phyloP scores from a whole-genome alignment of 2,113 vertebrate genomes.

The Salvator merianae region DNA sequence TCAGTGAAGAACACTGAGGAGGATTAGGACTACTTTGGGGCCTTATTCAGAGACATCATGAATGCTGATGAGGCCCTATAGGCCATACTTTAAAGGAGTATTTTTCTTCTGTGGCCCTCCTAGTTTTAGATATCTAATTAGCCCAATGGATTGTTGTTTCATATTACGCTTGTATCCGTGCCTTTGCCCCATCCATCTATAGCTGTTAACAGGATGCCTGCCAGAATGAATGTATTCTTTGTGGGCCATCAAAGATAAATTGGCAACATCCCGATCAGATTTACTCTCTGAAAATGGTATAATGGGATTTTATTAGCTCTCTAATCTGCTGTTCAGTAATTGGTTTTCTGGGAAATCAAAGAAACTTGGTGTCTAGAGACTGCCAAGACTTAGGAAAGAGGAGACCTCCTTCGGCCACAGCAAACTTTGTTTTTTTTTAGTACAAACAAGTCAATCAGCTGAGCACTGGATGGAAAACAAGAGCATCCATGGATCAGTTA shows the following conservation, averaged over 20 bases:
- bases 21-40: neutral
- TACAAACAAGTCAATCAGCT: neutral
- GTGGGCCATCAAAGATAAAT: constrained; percentile 44
- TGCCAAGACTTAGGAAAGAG: neutral
- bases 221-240: constrained; percentile 25
- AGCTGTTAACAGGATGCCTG: constrained; percentile 28
- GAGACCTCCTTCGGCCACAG: neutral
- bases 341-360: constrained; percentile 66
- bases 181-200: neutral
- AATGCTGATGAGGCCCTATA: constrained; percentile 37
- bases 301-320: constrained; percentile 65
- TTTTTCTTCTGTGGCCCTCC: constrained; percentile 34
- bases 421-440: neutral
- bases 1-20: neutral
- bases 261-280: constrained; percentile 55
- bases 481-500: too few relatives aligned
- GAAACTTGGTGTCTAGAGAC: constrained; percentile 10
- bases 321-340: constrained; percentile 56
- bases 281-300: constrained; percentile 58
- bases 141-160: constrained; percentile 34
- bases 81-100: constrained; percentile 58
- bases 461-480: rapidly evolving
- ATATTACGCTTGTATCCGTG: neutral
- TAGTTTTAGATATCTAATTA: constrained; percentile 61
- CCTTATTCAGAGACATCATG: neutral